These are phyloP conservation scores for Trogon surrucura DNA, from an alignment of 2,113 vertebrate species.

Conservation along the genomic window DNA sequence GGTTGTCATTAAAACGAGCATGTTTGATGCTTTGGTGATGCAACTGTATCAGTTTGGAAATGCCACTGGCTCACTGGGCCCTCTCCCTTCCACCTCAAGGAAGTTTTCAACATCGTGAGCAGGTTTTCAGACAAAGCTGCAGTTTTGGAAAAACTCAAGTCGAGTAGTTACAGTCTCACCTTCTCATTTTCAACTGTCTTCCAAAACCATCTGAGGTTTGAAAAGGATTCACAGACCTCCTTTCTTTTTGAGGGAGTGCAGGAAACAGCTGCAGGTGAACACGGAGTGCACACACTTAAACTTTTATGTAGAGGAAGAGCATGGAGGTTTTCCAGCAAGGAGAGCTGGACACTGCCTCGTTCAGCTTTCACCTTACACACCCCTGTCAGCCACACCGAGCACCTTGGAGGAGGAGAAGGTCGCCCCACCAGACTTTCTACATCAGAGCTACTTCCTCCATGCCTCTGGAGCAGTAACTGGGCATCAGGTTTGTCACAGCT, in stretches of 20 bases:
- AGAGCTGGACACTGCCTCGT: accelerated
- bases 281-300: neutral
- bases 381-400: neutral
- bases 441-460: neutral
- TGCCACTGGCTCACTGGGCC: neutral
- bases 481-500: neutral
- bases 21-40: neutral
- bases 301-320: neutral
- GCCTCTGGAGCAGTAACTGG: neutral
- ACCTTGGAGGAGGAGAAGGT: neutral
- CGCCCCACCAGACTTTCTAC: neutral
- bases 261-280: neutral
- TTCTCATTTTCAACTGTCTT: neutral
- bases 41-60: neutral
- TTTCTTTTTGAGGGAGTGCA: neutral
- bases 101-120: neutral
- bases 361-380: neutral
- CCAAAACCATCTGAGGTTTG: neutral
- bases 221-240: neutral
- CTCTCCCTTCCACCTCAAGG: neutral
- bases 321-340: neutral
- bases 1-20: neutral
- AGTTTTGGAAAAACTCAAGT: neutral
- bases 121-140: neutral
- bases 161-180: neutral